A percentile compares a stretch with the other conserved stretches of the same genome.
These are phyloP conservation scores for Sorex araneus DNA, from an alignment of 2,113 vertebrate genomes.

Conservation along the genomic window DNA sequence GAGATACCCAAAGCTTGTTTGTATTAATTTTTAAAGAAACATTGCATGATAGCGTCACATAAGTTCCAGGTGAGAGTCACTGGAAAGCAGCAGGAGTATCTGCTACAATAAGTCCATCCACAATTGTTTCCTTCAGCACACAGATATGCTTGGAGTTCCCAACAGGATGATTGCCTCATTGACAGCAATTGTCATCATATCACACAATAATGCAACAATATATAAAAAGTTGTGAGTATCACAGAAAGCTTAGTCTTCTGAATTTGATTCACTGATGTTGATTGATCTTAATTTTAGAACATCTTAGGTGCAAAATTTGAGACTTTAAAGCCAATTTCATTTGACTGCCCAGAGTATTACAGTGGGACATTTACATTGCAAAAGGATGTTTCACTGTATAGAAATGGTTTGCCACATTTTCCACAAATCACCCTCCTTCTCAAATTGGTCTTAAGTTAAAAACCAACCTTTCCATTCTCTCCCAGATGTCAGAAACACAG, in stretches of 20 bases:
- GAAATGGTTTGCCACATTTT: conserved; percentile 27
- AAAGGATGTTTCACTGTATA: conserved; percentile 22
- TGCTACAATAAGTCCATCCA: too few relatives aligned
- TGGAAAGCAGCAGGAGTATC: too few relatives aligned
- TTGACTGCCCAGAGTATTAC: fast-evolving
- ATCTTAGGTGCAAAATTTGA: neutral
- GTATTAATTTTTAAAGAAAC: too few relatives aligned
- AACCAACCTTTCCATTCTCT: neutral
- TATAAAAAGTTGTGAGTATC: neutral
- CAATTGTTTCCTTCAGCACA: too few relatives aligned
- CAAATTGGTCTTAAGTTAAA: too few relatives aligned
- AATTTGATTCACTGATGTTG: neutral
- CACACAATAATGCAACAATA: neutral
- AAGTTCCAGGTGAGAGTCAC: too few relatives aligned
- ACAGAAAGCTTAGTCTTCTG: neutral
- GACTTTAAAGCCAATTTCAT: neutral
- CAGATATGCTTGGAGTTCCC: neutral
- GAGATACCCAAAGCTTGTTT: neutral
- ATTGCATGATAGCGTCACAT: too few relatives aligned
- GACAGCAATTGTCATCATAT: neutral
- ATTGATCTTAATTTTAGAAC: neutral
- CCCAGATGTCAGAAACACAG: neutral
- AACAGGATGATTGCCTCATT: neutral
- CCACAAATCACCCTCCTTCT: neutral
- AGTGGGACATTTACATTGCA: neutral